Evolutionary conservation across 2,888 invertebrate species (phyloP), one percentile per base, ranked within the genome.

Genomic region (Parnassius orleans): DNA sequence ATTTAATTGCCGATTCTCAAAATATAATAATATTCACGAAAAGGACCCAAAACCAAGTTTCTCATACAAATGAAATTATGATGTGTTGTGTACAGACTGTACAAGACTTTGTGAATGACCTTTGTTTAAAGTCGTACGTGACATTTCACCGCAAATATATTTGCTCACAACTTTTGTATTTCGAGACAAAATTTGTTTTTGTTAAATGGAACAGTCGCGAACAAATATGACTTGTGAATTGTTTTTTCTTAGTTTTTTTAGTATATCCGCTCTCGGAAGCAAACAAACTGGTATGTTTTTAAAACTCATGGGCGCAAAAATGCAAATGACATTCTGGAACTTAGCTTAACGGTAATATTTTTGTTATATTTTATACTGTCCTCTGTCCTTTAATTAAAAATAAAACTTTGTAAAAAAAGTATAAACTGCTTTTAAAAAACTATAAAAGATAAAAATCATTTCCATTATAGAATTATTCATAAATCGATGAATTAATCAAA

Each of bases 61-160:
- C 52, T 41, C n/a, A 41, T 33, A 41, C 9, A 14, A 33, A 52
- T n/a, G 12, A 9, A 41, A 52, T 52, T 41, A 33, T 52, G n/a
- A 50, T 11, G 50, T 52, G 41, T 12, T 51, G 5, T 24, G 19
- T 51, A 51, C 24, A 51, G 24, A 51, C 24, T 24, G 51, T 51
- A 12, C 12, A 24, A 19, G 51, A 55, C 47, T 46, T 55, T 46
- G 44, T 19, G 19, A 10, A 55, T 55, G 55, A 46, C 55, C 44
- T 55, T 55, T 14, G 43, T 53, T 47, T 51, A 19, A 44, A 12
- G 24, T n/a, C 55, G 55, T 46, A 55, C 55, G 55, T 55, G 55
- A 55, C 47, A 46, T 54, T 42, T 55, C 46, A 55, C 44, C 46
- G 46, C 44, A 55, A 19, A 55, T 44, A 46, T 55, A n/a, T 24